Percentiles rank a stretch among this genome's conserved stretches.
phyloP scores from a whole-genome alignment of 1,140 invertebrate species.

The Pantala flavescens region DNA sequence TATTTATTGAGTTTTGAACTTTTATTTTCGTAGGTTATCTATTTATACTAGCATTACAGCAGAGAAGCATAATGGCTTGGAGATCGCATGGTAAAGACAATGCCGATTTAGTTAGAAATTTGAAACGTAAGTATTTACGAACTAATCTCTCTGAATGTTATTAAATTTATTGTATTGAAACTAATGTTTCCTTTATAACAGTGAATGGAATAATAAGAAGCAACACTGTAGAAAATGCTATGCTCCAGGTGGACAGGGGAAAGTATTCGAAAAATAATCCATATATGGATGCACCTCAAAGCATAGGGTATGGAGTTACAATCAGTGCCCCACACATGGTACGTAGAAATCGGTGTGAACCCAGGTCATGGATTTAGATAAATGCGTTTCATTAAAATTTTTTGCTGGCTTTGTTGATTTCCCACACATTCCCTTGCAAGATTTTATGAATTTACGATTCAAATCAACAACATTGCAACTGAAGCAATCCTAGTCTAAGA shows the following conservation, averaged over 20 bases:
- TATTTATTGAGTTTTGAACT: neutral
- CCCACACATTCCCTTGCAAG: no score
- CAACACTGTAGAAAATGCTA: conserved; percentile 66
- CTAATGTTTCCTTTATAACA: conserved; percentile 33
- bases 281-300: conserved; percentile 83
- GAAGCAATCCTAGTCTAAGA: no score
- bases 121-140: conserved; percentile 53
- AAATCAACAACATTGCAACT: no score
- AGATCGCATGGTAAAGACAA: conserved; percentile 75
- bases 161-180: neutral
- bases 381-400: no score
- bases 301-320: conserved; percentile 81
- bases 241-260: conserved; percentile 76
- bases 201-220: conserved; percentile 76
- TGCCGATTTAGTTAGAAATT: conserved; percentile 69
- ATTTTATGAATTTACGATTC: no score
- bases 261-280: conserved; percentile 64
- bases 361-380: neutral
- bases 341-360: conserved; percentile 24
- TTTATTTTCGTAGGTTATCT: neutral
- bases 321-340: conserved; percentile 99
- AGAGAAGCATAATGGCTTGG: conserved; percentile 44
- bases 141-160: conserved; percentile 13
- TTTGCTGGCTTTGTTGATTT: neutral
- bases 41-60: neutral